phyloP scores from a whole-genome alignment of 2,113 vertebrate genomes.

The Platycercus adscitus region DNA sequence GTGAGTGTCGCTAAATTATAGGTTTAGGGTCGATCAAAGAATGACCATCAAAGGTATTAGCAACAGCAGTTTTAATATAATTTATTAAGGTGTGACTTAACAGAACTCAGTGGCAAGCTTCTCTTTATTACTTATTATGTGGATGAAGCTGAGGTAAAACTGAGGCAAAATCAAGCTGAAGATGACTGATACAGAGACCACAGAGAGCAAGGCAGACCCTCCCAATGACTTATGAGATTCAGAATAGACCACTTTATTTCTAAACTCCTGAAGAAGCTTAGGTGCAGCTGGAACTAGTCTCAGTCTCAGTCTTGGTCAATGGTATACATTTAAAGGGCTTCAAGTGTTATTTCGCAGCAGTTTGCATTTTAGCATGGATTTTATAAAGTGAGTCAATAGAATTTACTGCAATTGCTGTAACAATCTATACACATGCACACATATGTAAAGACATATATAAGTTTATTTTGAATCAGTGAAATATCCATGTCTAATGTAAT shows the following conservation, averaged over 20 bases:
- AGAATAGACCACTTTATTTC: neutral
- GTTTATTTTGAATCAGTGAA: neutral
- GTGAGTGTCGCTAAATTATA: fast-evolving
- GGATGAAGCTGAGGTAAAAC: neutral
- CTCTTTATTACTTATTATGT: neutral
- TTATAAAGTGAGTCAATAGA: neutral
- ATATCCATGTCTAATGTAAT: neutral
- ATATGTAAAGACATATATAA: neutral
- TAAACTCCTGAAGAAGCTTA: neutral
- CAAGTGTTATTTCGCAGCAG: neutral
- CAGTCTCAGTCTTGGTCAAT: neutral
- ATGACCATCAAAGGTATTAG: neutral
- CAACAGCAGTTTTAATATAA: neutral
- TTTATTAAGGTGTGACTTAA: neutral
- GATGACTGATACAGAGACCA: neutral
- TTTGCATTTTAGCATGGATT: neutral
- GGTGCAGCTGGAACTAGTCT: neutral
- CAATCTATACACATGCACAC: neutral
- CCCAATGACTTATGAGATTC: neutral
- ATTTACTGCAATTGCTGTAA: neutral
- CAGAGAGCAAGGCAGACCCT: neutral
- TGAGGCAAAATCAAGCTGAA: neutral
- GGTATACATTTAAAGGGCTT: neutral
- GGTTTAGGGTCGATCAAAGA: neutral
- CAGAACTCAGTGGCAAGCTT: neutral